A percentile compares a stretch with the other conserved stretches of the same genome.
These are phyloP conservation scores for Lithodes maja DNA, from an alignment of 2,888 invertebrate species.

Conservation along the genomic window DNA sequence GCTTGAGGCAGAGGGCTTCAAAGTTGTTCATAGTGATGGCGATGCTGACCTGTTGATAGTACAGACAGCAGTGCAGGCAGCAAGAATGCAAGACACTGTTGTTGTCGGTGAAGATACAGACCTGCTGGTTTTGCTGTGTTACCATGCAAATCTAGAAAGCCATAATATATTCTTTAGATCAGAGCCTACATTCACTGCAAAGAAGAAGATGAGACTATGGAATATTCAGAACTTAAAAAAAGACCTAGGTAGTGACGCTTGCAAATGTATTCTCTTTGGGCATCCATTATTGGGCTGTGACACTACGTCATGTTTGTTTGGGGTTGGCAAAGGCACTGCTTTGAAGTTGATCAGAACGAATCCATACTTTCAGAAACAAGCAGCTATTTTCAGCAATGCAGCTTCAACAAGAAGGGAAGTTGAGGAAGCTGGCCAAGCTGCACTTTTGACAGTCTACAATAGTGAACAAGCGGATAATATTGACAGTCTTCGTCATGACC, in stretches of 20 bases:
- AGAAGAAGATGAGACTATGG: not conserved
- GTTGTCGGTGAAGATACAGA: not conserved
- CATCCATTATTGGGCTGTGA: not conserved
- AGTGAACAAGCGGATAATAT: no score
- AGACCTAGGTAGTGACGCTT: not conserved
- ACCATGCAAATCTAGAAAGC: not conserved
- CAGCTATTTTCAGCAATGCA: no score
- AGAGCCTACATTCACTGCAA: not conserved
- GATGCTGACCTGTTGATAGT: not conserved
- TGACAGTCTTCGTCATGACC: no score
- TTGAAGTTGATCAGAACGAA: no score
- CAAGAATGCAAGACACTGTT: not conserved
- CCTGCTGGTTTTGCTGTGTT: not conserved
- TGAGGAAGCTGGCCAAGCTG: no score
- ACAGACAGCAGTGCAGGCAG: not conserved
- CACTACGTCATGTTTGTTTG: no score
- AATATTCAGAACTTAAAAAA: not conserved
- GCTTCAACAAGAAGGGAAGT: no score
- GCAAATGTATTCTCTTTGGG: not conserved
- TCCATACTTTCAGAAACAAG: no score
- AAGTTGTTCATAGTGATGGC: no score
- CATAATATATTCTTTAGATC: slow-evolving; percentile 13
- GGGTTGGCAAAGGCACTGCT: no score
- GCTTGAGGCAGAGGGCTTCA: no score
- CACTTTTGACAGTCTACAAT: no score